phyloP scores from a whole-genome alignment of 2,888 invertebrate genomes.

The Nymphalis c-album region DNA sequence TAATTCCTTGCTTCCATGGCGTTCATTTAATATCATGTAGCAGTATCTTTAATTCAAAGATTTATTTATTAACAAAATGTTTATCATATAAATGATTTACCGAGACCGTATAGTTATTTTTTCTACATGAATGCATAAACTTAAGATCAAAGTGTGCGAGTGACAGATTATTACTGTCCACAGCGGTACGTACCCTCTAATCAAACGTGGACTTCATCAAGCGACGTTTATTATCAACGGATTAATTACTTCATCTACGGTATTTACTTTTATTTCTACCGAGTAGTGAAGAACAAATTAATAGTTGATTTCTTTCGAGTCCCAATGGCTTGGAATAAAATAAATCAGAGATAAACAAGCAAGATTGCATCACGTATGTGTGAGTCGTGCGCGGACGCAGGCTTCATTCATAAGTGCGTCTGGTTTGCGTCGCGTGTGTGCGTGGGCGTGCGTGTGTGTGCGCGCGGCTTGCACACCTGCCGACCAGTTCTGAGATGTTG shows the following conservation, averaged over 20 bases:
- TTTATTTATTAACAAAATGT: constrained; percentile 7
- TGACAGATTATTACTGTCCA: constrained; percentile 39
- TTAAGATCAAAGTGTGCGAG: constrained; percentile 35
- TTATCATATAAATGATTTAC: constrained; percentile 10
- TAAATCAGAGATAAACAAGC: constrained; percentile 79
- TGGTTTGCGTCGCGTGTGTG: constrained; percentile 56
- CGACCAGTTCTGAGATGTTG: constrained; percentile 81
- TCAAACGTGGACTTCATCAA: constrained; percentile 50
- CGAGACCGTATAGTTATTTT: constrained; percentile 16
- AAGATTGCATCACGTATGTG: constrained; percentile 60
- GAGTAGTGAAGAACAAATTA: constrained; percentile 72
- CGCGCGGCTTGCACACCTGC: constrained; percentile 72
- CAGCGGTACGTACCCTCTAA: constrained; percentile 43
- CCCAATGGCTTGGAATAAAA: constrained; percentile 73
- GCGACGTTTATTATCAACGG: constrained; percentile 63
- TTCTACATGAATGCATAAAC: constrained; percentile 25
- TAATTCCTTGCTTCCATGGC: constrained; percentile 27
- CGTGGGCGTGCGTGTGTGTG: constrained; percentile 47
- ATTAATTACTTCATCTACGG: constrained; percentile 75
- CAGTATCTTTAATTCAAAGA: constrained; percentile 1
- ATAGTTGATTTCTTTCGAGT: constrained; percentile 71
- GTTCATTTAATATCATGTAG: constrained; percentile 17
- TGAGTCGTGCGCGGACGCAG: constrained; percentile 48
- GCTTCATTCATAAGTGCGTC: constrained; percentile 78
- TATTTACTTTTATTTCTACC: constrained; percentile 54